A percentile compares a stretch with the other conserved stretches of the same genome.
Conservation (phyloP, 2,888 invertebrate species). For the Trachelus stipa region DNA sequence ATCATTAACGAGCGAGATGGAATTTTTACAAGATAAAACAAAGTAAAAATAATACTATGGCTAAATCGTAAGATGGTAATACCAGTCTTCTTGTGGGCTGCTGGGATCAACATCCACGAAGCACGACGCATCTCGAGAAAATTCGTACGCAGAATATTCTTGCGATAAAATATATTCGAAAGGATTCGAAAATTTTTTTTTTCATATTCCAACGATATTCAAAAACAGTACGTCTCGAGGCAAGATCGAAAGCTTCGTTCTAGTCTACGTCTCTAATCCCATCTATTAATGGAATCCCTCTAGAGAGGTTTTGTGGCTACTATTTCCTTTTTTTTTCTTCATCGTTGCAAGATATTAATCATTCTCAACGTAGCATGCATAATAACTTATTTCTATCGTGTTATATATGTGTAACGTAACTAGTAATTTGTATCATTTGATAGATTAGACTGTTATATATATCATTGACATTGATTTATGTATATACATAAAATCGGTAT, state of each 20-base stretch:
- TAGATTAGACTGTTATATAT: background rate
- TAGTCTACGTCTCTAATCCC: background rate
- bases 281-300: background rate
- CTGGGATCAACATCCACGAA: slow-evolving; percentile 19
- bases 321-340: background rate
- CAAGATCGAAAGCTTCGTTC: background rate
- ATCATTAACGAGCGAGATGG: no score
- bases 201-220: background rate
- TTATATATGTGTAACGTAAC: background rate
- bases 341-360: background rate
- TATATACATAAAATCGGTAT: background rate
- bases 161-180: background rate
- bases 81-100: slow-evolving; percentile 22
- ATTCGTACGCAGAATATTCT: background rate
- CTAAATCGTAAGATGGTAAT: slow-evolving; percentile 21
- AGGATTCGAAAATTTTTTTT: background rate
- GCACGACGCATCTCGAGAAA: slow-evolving; percentile 10
- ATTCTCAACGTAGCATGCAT: background rate
- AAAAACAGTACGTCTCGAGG: background rate
- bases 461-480: background rate
- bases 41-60: slow-evolving; percentile 6
- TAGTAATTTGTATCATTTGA: background rate
- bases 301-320: background rate
- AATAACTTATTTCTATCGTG: background rate
- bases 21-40: background rate